Base-by-base conservation (phyloP, 2,888 invertebrate species). In the Mesorhabditis spiculigera region DNA sequence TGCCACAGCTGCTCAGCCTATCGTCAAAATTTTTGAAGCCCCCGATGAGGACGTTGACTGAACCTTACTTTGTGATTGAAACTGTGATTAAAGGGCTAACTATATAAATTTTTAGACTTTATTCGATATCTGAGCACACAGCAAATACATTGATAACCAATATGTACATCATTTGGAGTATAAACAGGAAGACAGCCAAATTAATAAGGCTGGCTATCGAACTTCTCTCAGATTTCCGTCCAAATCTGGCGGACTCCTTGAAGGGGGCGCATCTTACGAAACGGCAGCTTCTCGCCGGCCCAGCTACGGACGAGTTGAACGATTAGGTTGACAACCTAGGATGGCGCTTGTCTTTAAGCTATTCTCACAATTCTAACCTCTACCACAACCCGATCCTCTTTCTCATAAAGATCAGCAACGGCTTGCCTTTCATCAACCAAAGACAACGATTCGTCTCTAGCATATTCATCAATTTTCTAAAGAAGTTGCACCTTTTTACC, bases 231-330 rank as follows among this genome's bases (percentile, higher is more conserved):
- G 58, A 50, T 50, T 50, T 50, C 58, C 10, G 58, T 50, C 58
- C 58, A 50, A 50, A 50, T 50, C n/a, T 50, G 58, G 28, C 28
- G 28, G n/a, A 50, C 58, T 13, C 58, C 58, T 50, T 50, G 10
- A 50, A 50, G 58, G 8, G 58, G 58, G 58, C 58, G 58, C 58
- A 50, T 50, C 58, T 50, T 50, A 13, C 58, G 58, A 50, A 50
- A 50, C 10, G 58, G 58, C 8, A 50, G n/a, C n/a, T 50, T 50
- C n/a, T 50, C 58, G 10, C 58, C 58, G 58, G 58, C 58, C 58
- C 58, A 50, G 10, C 10, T 13, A n/a, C 58, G 58, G n/a, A 50
- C 58, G 10, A 50, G n/a, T 50, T 50, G 58, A 50, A 50, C 58
- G n/a, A 50, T n/a, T 13, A 50, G 58, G n/a, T 50, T 50, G 8